Evolutionary conservation across 2,888 invertebrate species (phyloP).

Genomic region (Apodemia zela): DNA sequence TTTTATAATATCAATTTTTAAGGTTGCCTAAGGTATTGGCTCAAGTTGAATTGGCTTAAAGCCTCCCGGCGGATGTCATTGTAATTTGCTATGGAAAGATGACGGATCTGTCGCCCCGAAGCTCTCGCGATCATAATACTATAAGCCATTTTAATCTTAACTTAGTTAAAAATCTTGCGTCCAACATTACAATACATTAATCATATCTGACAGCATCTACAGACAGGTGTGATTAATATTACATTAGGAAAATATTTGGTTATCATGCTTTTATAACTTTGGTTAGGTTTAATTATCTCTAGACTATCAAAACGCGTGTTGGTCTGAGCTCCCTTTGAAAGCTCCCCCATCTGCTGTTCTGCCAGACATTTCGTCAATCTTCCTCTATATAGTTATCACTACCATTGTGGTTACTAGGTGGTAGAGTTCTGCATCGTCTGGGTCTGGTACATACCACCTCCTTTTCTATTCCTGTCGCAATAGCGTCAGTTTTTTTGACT

Average conservation of each 20-base stretch:
- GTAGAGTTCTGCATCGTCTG: too few relatives aligned
- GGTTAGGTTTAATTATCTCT: background rate
- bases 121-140: conserved; percentile 68
- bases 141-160: conserved; percentile 80
- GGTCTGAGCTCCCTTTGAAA: too few relatives aligned
- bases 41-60: conserved; percentile 73
- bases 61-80: conserved; percentile 76
- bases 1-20: conserved; percentile 22
- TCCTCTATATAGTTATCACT: too few relatives aligned
- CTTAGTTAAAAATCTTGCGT: conserved; percentile 79
- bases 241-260: conserved; percentile 1
- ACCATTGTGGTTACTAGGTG: too few relatives aligned
- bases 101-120: conserved; percentile 66
- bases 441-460: too few relatives aligned
- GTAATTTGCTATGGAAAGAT: conserved; percentile 71
- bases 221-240: conserved; percentile 7
- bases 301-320: background rate
- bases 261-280: background rate
- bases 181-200: conserved; percentile 70
- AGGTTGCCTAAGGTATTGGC: conserved; percentile 52
- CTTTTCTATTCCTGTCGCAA: too few relatives aligned
- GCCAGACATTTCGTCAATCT: too few relatives aligned
- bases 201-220: conserved; percentile 67
- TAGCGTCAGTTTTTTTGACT: too few relatives aligned
- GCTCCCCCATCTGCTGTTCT: too few relatives aligned